Base-by-base conservation (phyloP, 1,140 invertebrate genomes). In the Leptopilina clavipes region DNA sequence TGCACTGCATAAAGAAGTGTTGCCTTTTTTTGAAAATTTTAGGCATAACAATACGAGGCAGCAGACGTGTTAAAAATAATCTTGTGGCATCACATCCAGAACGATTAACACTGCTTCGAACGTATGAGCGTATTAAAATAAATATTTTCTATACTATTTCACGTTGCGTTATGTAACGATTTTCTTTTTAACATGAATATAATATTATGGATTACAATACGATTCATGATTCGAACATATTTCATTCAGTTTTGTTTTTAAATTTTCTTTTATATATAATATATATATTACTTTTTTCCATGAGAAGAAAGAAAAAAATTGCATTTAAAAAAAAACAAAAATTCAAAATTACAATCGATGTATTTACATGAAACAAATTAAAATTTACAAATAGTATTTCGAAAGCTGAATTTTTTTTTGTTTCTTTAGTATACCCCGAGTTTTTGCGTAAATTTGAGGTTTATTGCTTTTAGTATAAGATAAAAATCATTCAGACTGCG, bases 101-200 rank as follows among this genome's bases (percentile, higher is more conserved):
- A 84, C 83, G 81, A 84, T 82, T 85, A 86, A 86, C 83, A 81
- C 82, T 84, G 82, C 80, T 75, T 80, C 75, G 80, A 83, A 81
- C 72, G 80, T 78, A 74, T 81, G 82, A 86, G 80, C 82, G 85
- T 89, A 88, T 86, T 85, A 89, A 89, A 88, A 89, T 87, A 89
- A 89, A 88, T 88, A 88, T 87, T 82, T 84, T 83, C 78, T 87
- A 83, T 85, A 81, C 82, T 87, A 87, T 87, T 81, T 87, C 81
- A 80, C 80, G 79, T 80, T 81, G 73, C 83, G 77, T 85, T 85
- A 85, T 83, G 54, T 82, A 88, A 87, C 86, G 77, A 78, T 84
- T 78, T 76, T 82, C 80, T 85, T 81, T 81, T 85, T 82, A 87
- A 86, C 83, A 86, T 82, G 82, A 77, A 87, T 86, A 73, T 80